Evolutionary conservation across 1,140 invertebrate genomes (phyloP).

Genomic region (Paracyclopina nana): DNA sequence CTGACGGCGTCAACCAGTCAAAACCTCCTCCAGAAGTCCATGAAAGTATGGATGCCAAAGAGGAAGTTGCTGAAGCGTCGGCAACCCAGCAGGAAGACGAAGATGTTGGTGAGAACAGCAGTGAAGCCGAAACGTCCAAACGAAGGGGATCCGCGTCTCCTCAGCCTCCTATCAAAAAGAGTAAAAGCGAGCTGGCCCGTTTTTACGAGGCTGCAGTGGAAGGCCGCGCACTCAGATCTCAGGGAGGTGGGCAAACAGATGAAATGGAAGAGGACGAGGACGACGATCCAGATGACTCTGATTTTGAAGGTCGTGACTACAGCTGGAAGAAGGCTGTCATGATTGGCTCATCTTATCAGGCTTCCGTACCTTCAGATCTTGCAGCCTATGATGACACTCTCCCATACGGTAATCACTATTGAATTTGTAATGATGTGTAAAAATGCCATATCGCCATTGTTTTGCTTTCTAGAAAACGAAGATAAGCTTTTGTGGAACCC

Average conservation of each 20-base stretch:
- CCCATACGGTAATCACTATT: too few species aligned
- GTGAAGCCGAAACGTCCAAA: neutral
- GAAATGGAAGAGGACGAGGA: constrained; percentile 54
- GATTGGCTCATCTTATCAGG: constrained; percentile 75
- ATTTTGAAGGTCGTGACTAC: constrained; percentile 20
- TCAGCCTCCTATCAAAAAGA: constrained; percentile 6
- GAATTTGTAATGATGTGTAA: too few species aligned
- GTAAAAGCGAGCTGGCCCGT: constrained; percentile 16
- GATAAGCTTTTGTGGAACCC: constrained; percentile 88
- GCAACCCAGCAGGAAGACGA: constrained; percentile 23
- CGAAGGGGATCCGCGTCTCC: neutral
- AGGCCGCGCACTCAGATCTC: constrained; percentile 15
- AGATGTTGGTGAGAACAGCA: constrained; percentile 21
- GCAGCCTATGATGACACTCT: constrained; percentile 65
- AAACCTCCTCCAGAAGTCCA: constrained; percentile 24
- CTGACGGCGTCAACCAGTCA: too few species aligned
- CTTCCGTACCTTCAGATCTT: constrained; percentile 71
- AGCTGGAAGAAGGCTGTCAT: constrained; percentile 50
- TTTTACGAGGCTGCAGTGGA: constrained; percentile 12
- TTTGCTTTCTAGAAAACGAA: too few species aligned
- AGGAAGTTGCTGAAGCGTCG: constrained; percentile 33
- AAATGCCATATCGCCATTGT: too few species aligned
- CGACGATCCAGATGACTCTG: constrained; percentile 26
- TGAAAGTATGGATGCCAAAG: constrained; percentile 30
- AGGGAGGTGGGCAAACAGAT: constrained; percentile 42